A percentile compares a stretch with the other conserved stretches of the same genome.
Evolutionary conservation across 2,888 invertebrate species (phyloP).

Genomic region (Celastrina argiolus): DNA sequence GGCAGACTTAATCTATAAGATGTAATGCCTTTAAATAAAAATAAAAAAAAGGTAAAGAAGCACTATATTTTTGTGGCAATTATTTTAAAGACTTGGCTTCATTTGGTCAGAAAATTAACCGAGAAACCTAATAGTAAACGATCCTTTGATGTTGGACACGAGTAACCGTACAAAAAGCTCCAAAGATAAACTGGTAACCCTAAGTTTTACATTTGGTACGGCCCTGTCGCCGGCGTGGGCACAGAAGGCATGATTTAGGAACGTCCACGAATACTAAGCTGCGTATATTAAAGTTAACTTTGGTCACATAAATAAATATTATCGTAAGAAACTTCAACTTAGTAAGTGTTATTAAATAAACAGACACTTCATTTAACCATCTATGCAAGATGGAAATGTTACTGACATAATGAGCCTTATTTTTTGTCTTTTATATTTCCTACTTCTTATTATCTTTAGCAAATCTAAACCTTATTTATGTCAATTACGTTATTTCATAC

Average conservation of each 20-base stretch:
- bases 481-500: too few relatives aligned
- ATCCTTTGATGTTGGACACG: background rate
- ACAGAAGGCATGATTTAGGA: conserved; percentile 24
- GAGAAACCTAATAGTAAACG: too few relatives aligned
- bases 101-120: too few relatives aligned
- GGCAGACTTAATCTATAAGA: too few relatives aligned
- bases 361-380: background rate
- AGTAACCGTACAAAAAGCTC: background rate
- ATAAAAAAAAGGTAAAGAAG: too few relatives aligned
- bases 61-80: too few relatives aligned
- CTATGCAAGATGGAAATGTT: background rate
- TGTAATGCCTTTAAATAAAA: too few relatives aligned
- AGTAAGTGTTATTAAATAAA: background rate
- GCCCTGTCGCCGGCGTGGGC: conserved; percentile 21
- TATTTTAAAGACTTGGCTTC: too few relatives aligned
- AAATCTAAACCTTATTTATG: too few relatives aligned
- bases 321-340: background rate
- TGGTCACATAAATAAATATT: conserved; percentile 15
- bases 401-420: background rate
- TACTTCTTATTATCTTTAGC: too few relatives aligned
- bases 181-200: background rate
- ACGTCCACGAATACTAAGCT: conserved; percentile 19
- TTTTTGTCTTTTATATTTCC: too few relatives aligned
- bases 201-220: background rate
- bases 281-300: conserved; percentile 15